These are phyloP conservation scores for Zosterops japonicus DNA, from an alignment of 2,113 vertebrate genomes.

Conservation along the genomic window DNA sequence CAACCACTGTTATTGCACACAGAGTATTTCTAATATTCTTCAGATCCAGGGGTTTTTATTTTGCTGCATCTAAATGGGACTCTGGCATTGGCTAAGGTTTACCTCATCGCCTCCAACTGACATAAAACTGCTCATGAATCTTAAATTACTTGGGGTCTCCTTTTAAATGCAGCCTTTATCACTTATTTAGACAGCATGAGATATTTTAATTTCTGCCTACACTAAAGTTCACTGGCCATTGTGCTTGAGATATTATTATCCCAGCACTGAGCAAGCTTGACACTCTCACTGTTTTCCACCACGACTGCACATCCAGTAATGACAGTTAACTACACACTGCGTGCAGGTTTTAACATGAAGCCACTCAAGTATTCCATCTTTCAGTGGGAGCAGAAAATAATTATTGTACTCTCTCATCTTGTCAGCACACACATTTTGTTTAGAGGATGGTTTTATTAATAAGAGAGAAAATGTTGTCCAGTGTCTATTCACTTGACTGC, in stretches of 20 bases:
- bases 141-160: constrained; percentile 51
- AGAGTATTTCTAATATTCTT: constrained; percentile 58
- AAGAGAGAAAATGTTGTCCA: background rate
- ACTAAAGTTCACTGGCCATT: constrained; percentile 35
- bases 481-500: background rate
- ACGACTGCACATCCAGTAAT: background rate
- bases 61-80: constrained; percentile 55
- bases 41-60: constrained; percentile 58
- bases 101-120: constrained; percentile 72
- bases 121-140: constrained; percentile 70
- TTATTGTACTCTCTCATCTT: background rate
- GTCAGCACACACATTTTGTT: background rate
- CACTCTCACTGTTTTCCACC: constrained; percentile 33
- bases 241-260: constrained; percentile 43
- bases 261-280: background rate
- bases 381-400: background rate
- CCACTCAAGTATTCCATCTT: background rate
- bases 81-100: constrained; percentile 51
- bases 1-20: constrained; percentile 1
- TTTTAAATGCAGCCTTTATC: constrained; percentile 62
- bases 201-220: constrained; percentile 65
- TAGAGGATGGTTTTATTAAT: background rate
- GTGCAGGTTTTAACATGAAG: background rate
- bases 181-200: constrained; percentile 66
- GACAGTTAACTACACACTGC: background rate